These are phyloP conservation scores for Parotocinclus haroldoi DNA, from an alignment of 2,797 vertebrate genomes.

Conservation along the genomic window DNA sequence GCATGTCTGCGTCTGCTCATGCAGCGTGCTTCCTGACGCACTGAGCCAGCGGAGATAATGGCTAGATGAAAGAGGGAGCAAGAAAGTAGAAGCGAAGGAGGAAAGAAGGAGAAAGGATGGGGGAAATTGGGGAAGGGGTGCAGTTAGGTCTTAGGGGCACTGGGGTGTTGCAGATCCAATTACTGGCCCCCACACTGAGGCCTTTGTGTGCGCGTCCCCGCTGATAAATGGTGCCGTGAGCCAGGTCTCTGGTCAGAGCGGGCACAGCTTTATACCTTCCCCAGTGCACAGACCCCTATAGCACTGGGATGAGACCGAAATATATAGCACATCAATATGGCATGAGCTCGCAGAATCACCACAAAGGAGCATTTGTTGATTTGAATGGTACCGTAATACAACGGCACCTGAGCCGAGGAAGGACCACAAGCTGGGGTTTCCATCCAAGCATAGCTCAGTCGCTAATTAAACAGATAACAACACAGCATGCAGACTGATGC, in stretches of 20 bases:
- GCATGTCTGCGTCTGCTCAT: conserved; percentile 42
- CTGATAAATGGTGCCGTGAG: conserved; percentile 51
- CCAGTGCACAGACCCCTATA: conserved; percentile 19
- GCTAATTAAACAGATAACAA: conserved; percentile 23
- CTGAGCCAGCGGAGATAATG: conserved; percentile 41
- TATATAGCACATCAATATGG: conserved; percentile 8
- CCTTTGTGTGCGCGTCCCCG: conserved; percentile 52
- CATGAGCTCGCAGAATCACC: not conserved
- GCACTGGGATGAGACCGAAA: conserved; percentile 13
- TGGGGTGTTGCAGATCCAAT: conserved; percentile 57
- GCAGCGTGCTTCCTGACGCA: conserved; percentile 36
- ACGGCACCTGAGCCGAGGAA: not conserved
- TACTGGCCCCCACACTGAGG: conserved; percentile 55
- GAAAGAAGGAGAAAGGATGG: conserved; percentile 27
- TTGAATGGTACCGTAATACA: conserved; percentile 9
- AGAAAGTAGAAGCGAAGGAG: conserved; percentile 27
- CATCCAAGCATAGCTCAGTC: conserved; percentile 9
- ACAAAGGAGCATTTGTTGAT: not conserved
- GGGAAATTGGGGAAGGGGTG: conserved; percentile 39
- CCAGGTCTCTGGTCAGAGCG: conserved; percentile 39
- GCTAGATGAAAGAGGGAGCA: conserved; percentile 41
- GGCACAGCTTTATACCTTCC: conserved; percentile 35
- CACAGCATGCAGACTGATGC: conserved; percentile 9
- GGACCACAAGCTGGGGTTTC: conserved; percentile 11
- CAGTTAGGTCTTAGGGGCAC: conserved; percentile 51